Conservation (phyloP, 2,797 vertebrate species). For the Enteromius treurensis region DNA sequence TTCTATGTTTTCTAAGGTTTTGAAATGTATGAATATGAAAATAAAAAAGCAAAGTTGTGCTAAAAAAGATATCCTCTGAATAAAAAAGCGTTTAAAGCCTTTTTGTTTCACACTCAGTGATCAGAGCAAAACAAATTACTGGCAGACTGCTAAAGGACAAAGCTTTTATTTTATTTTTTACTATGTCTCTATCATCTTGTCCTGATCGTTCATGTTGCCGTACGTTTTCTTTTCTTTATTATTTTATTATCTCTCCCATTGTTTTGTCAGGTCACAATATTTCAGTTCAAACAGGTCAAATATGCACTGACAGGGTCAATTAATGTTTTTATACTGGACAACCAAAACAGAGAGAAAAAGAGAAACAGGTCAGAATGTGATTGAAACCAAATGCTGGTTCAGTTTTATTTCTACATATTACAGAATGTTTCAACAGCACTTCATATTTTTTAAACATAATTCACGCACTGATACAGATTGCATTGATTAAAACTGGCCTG, state of each 20-base stretch:
- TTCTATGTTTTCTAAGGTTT: background rate
- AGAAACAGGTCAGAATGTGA: background rate
- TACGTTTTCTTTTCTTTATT: background rate
- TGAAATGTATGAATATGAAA: background rate
- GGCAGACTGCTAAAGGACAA: background rate
- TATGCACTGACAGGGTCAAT: background rate
- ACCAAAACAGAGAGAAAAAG: too few species aligned
- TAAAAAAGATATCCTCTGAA: conserved; percentile 5
- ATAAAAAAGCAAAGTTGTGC: background rate
- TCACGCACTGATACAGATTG: background rate
- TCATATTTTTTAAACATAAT: background rate
- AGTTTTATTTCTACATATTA: background rate
- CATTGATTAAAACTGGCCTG: background rate
- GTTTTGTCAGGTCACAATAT: background rate
- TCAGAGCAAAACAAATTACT: background rate
- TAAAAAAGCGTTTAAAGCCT: background rate
- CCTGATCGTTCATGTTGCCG: background rate
- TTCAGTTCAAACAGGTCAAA: background rate
- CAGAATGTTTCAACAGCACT: background rate
- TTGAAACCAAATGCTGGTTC: background rate
- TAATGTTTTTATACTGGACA: background rate
- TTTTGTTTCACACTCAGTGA: background rate
- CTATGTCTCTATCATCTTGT: background rate
- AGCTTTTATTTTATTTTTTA: background rate
- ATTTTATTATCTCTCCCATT: background rate